phyloP scores from a whole-genome alignment of 2,888 invertebrate genomes.

The Stramonita haemastoma region DNA sequence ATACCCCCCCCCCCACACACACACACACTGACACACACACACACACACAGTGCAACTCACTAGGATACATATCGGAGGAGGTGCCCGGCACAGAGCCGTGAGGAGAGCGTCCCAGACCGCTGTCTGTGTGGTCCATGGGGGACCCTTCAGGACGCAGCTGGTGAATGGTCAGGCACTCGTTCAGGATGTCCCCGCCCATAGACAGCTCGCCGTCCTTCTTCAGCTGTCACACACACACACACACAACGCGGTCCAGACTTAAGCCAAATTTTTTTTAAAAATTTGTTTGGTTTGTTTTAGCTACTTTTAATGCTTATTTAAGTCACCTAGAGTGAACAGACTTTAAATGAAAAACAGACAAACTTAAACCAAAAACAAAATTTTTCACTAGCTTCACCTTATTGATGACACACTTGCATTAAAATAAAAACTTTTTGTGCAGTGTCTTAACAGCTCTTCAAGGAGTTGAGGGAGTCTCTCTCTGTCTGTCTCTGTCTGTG shows the following conservation, averaged over 20 bases:
- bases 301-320: too few relatives aligned
- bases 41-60: constrained; percentile 53
- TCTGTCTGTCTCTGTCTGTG: too few relatives aligned
- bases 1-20: constrained; percentile 14
- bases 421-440: too few relatives aligned
- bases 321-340: too few relatives aligned
- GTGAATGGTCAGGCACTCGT: constrained; percentile 68
- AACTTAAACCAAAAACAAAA: too few relatives aligned
- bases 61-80: constrained; percentile 59
- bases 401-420: too few relatives aligned
- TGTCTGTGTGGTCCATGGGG: constrained; percentile 58
- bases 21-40: background rate
- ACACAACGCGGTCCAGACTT: background rate
- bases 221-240: constrained; percentile 57
- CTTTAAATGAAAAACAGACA: too few relatives aligned
- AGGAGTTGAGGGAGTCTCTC: too few relatives aligned
- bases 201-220: constrained; percentile 62
- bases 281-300: too few relatives aligned
- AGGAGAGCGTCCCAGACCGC: constrained; percentile 56
- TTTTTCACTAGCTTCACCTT: too few relatives aligned
- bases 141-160: constrained; percentile 65
- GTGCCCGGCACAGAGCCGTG: constrained; percentile 52
- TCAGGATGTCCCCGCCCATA: constrained; percentile 57
- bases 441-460: too few relatives aligned
- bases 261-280: too few relatives aligned